Evolutionary conservation across 1,140 invertebrate genomes (phyloP), one percentile per base, ranked within the genome.

Genomic region (Bombus pascuorum): DNA sequence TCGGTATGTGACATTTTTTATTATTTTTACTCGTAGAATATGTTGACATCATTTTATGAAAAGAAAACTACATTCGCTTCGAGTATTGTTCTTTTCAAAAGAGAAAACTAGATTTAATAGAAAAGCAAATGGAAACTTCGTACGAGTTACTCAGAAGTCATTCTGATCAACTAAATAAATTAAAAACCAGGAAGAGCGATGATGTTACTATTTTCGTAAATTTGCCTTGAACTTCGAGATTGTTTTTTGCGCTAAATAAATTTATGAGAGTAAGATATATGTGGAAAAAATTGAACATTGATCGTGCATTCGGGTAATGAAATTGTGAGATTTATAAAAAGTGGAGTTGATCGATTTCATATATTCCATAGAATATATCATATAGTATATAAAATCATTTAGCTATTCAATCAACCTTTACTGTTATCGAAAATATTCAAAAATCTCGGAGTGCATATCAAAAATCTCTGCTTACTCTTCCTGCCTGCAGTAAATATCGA

Each of bases 401-500:
- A n/a, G 28, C 59, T 62, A n/a, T 22, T 53, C 47, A 62, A 62
- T 12, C 28, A 22, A 53, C 5, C 18, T 53, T 53, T 22, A 62
- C 4, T 62, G 59, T n/a, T 62, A n/a, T n/a, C 59, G 28, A 62
- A n/a, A n/a, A 62, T n/a, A 62, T 13, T 12, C 2, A 18, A 22
- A 34, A 34, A 68, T 68, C 28, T n/a, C 25, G 12, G 28, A n/a
- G n/a, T 32, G 15, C 37, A 12, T 12, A 34, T 18, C 28, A 8
- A 42, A 8, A 32, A 66, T 32, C 62, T 6, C 12, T 8, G 8
- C 1, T 18, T 37, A 37, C 34, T 37, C 8, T 68, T 5, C 18
- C 10, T 39, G 3, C 12, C 10, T 12, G 37, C 5, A 28, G 4
- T 71, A 83, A 89, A 86, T 80, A 53, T 74, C 39, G 65, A 86